Base-by-base conservation (phyloP, 2,888 invertebrate genomes). In the Clusia tigrina region DNA sequence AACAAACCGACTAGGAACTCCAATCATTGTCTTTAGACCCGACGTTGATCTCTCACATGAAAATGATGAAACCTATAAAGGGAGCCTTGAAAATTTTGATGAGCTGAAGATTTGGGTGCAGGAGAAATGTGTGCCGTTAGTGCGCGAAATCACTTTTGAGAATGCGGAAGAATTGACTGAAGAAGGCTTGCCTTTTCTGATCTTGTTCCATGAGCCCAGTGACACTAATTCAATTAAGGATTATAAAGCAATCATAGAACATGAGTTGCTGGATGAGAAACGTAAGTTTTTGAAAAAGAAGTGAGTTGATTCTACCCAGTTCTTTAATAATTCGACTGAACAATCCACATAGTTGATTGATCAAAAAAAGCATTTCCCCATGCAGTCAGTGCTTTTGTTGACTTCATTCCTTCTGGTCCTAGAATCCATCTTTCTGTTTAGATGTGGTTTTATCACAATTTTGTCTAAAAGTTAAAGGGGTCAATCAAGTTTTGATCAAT, bases 121-220 rank as follows among this genome's bases (percentile, higher is more conserved):
- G 66, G 93, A 95, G 71, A 95, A 94, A 79, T 99, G 99, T 82
- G 93, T 98, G 42, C 98, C 99, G 0, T 85, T 98, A 15, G 98
- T 99, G 0, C 88, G 99, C 60, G 98, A 99, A 85, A 99, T 99
- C 65, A 99, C 98, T 0, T 99, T 99, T 84, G 98, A 98, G 85
- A 99, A 99, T 87, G 99, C 99, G 1, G 99, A 99, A 85, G 98
- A 98, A 84, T 85, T 98, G 23, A 98, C 98, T 0, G 98, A 98
- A 83, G 99, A 99, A 85, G 98, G 98, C 32, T 84, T 99, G 74
- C 99, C 99, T 3, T 99, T 99, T 86, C 87, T 99, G 38, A 98
- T 99, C 71, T 86, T 99, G 48, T 99, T 99, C 86, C 95, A 99
- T 79, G 86, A 90, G 69, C 92, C 95, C 0, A 92, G 94, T 74